A percentile compares a stretch with the other conserved stretches of the same genome.
Evolutionary conservation across 2,113 vertebrate genomes (phyloP).

Genomic region (Tachysurus vachellii): DNA sequence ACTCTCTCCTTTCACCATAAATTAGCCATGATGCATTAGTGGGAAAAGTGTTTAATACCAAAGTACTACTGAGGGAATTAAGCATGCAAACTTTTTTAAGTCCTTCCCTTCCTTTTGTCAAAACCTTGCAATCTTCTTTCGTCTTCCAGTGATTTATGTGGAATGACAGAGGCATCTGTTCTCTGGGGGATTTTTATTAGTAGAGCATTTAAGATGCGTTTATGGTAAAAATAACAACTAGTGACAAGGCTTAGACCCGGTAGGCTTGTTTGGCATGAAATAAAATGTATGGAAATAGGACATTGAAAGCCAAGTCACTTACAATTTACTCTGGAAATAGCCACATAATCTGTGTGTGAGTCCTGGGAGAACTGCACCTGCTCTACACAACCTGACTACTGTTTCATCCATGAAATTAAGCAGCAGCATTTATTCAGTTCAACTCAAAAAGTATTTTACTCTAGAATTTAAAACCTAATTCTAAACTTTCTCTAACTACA

Average conservation of each 20-base stretch:
- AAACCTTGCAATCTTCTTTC: neutral
- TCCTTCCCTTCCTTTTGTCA: neutral
- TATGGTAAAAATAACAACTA: slow-evolving; percentile 4
- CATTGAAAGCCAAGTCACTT: neutral
- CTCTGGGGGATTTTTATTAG: slow-evolving; percentile 18
- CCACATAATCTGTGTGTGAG: slow-evolving; percentile 22
- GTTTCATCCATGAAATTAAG: slow-evolving; percentile 31
- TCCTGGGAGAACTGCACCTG: slow-evolving; percentile 23
- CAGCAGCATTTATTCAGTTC: neutral
- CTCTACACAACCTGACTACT: slow-evolving; percentile 6
- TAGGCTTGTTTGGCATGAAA: neutral
- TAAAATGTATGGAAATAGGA: slow-evolving; percentile 23
- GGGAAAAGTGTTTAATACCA: neutral
- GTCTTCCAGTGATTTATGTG: slow-evolving; percentile 2
- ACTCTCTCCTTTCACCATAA: neutral
- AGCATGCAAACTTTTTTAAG: neutral
- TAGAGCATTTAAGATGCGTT: slow-evolving; percentile 9
- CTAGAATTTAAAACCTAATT: neutral
- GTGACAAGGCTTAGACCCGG: neutral
- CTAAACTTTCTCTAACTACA: neutral
- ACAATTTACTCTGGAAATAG: slow-evolving; percentile 12
- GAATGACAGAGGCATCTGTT: slow-evolving; percentile 4
- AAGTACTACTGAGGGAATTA: neutral
- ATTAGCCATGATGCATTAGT: neutral
- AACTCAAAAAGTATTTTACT: neutral